Evolutionary conservation across 1,140 invertebrate species (phyloP).

Genomic region (Zaprionus taronus): DNA sequence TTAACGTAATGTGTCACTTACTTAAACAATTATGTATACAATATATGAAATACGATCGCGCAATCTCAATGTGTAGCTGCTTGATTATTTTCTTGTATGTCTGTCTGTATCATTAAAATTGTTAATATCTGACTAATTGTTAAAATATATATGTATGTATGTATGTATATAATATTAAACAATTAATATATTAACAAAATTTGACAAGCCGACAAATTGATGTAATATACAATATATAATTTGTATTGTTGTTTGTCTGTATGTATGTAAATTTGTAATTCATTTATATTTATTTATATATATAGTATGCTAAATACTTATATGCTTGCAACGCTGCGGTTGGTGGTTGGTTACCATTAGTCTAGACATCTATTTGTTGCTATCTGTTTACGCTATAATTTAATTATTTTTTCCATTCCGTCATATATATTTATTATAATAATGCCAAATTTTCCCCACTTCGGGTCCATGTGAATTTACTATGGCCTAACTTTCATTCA

Average conservation of each 20-base stretch:
- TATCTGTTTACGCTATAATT: constrained; percentile 62
- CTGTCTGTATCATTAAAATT: constrained; percentile 61
- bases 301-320: constrained; percentile 50
- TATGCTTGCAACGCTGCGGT: constrained; percentile 63
- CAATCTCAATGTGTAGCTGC: constrained; percentile 22
- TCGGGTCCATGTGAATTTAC: constrained; percentile 44
- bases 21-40: constrained; percentile 46
- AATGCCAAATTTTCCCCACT: constrained; percentile 41
- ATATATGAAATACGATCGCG: constrained; percentile 57
- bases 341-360: constrained; percentile 53
- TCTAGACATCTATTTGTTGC: constrained; percentile 76
- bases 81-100: constrained; percentile 54
- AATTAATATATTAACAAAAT: constrained; percentile 74
- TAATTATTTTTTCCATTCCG: constrained; percentile 32
- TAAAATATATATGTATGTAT: constrained; percentile 70
- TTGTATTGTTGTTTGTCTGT: constrained; percentile 16
- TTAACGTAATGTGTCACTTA: constrained; percentile 66
- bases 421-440: constrained; percentile 23
- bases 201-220: constrained; percentile 74
- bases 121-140: constrained; percentile 61
- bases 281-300: constrained; percentile 48
- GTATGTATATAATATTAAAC: constrained; percentile 56
- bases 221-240: constrained; percentile 70
- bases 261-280: constrained; percentile 40
- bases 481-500: constrained; percentile 47